A percentile compares a stretch with the other conserved stretches of the same genome.
phyloP scores from a whole-genome alignment of 2,113 vertebrate species.

The Chamaetylas fuelleborni region DNA sequence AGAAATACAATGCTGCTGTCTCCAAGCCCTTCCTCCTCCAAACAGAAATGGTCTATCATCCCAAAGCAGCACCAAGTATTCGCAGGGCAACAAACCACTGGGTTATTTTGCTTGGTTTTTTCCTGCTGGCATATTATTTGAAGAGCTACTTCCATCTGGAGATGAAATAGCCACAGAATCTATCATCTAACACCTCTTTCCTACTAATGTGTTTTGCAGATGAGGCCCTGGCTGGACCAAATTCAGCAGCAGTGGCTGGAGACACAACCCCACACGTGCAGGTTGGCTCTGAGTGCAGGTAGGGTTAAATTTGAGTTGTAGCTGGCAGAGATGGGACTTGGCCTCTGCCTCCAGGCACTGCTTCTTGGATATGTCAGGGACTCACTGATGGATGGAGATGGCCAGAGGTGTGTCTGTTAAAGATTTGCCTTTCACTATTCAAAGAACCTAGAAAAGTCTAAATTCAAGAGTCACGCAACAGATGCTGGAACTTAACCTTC shows the following conservation, averaged over 20 bases:
- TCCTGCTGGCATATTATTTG: background rate
- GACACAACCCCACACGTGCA: background rate
- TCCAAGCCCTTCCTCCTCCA: background rate
- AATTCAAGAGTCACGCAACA: background rate
- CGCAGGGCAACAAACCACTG: background rate
- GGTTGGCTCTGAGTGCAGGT: background rate
- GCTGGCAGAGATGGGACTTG: background rate
- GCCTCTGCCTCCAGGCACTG: background rate
- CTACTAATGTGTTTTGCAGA: constrained; percentile 14
- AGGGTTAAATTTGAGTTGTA: background rate
- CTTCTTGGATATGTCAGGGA: background rate
- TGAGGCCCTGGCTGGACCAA: background rate
- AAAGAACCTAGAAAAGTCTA: background rate
- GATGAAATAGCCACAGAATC: background rate
- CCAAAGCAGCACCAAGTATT: background rate
- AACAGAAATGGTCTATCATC: background rate
- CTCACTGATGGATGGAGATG: background rate
- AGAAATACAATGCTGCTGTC: background rate
- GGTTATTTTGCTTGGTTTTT: background rate
- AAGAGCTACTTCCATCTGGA: background rate
- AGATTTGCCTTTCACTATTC: background rate
- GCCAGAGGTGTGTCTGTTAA: background rate
- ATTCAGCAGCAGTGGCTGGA: background rate
- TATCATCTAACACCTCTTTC: background rate
- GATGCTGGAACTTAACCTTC: background rate